Base-by-base conservation (phyloP, 2,113 vertebrate species). In the Coturnix japonica region DNA sequence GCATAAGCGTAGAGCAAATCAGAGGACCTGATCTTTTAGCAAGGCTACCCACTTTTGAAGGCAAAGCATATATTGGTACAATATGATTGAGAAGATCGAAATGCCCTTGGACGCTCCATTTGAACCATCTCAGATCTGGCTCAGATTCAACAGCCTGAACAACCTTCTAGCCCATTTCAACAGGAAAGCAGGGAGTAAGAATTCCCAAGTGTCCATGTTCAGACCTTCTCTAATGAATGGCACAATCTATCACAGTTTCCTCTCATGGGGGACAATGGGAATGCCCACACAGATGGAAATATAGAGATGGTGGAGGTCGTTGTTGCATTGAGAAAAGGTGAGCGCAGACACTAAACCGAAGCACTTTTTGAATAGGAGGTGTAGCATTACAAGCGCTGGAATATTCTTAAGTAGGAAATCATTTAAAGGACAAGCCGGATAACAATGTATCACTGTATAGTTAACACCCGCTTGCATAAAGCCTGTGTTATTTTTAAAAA, bases 71-170 rank as follows among this genome's bases (percentile, higher is more conserved):
- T 71, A 80, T 35, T 74, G 56, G 69, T 89, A 8, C 67, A 53
- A 60, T 81, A 77, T 16, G 18, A 80, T 46, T 70, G 35, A 91
- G 33, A 56, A 70, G 65, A 81, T 26, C 41, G 47, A 76, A 91
- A 77, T 1, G 7, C n/a, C 57, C 39, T 71, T n/a, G 43, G n/a
- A 88, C 37, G 35, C 37, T 64, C 56, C 91, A 51, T 33, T 49
- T 84, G 81, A 92, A 89, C 81, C 28, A 37, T 73, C 14, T 87
- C 28, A 53, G 28, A 41, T 69, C 64, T 87, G 75, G 37, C 78
- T 92, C 71, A 89, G 91, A 33, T 81, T 91, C 70, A 91, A 87
- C 31, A 35, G 43, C 86, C 43, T 60, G 54, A 67, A 81, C 67
- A 73, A 18, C 5, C 4, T n/a, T 73, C 41, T 67, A 85, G 56